Base-by-base conservation (phyloP, 2,113 vertebrate species). In the Rhegmatorhina hoffmannsi region DNA sequence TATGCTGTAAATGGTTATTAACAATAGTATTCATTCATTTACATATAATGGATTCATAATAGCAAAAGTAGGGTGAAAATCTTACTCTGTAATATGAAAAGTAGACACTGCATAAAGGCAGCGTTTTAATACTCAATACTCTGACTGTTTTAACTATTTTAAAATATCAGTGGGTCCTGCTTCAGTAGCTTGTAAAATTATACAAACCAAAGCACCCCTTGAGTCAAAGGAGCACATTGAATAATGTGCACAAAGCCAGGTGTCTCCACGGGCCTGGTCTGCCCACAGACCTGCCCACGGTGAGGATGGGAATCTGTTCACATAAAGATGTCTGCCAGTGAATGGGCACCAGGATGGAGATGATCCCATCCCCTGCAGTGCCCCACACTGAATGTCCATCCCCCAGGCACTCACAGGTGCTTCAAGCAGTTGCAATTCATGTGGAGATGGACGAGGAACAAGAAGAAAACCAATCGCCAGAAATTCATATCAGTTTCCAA, bases 21-120 rank as follows among this genome's bases (percentile, higher is more conserved):
- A 97, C 95, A 97, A 92, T 94, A 95, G 86, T 77, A 89, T 96
- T 97, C 96, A 97, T 96, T 96, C 96, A 96, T 96, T 94, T 96
- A 74, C 91, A 93, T 73, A 92, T 94, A 97, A 96, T 97, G 95
- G 96, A 97, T 97, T 96, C 92, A 96, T 94, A 97, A 94, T 95
- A 96, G 94, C 87, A 94, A 91, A 97, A 96, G 75, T 84, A 91
- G 89, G 96, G 92, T 94, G 79, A 96, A 94, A 94, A 92, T 93
- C 88, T 96, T 95, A 69, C 1, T 5, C 68, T 56, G 87, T 86
- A 94, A 97, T 96, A 94, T 89, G 93, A 96, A 97, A 97, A 96
- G 92, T 92, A 94, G 97, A 86, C 90, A 92, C 92, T 76, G 72
- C 84, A 89, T 88, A 94, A 96, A 97, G 91, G 94, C 87, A 94